Conservation (phyloP, 2,113 vertebrate species). For the Thalassoma bifasciatum region DNA sequence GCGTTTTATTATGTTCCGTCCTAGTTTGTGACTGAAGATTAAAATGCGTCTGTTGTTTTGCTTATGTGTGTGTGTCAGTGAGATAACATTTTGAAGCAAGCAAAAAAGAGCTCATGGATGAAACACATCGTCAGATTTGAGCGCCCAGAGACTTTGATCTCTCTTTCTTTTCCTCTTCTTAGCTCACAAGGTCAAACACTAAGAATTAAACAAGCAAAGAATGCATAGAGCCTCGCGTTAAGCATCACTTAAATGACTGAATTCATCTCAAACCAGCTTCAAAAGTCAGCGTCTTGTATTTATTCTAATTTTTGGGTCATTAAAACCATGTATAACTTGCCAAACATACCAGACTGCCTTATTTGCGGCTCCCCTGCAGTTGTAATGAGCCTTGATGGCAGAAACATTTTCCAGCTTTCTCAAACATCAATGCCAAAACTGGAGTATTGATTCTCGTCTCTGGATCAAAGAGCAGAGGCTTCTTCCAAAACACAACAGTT, state of each 20-base stretch:
- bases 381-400: not conserved
- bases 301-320: not conserved
- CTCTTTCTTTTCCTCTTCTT: slow-evolving; percentile 11
- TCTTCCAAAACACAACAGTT: slow-evolving; percentile 25
- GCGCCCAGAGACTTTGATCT: slow-evolving; percentile 40
- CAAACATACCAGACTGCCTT: not conserved
- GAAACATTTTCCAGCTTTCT: slow-evolving; percentile 14
- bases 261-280: not conserved
- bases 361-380: not conserved
- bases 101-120: slow-evolving; percentile 35
- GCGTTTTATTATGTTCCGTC: slow-evolving; percentile 44
- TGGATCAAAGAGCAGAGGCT: slow-evolving; percentile 38
- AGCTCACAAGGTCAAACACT: slow-evolving; percentile 49
- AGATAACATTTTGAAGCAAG: slow-evolving; percentile 47
- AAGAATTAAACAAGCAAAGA: not conserved
- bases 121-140: slow-evolving; percentile 46
- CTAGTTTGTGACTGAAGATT: slow-evolving; percentile 48
- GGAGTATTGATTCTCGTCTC: slow-evolving; percentile 34
- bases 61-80: slow-evolving; percentile 37
- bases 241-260: not conserved
- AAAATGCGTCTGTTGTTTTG: slow-evolving; percentile 9
- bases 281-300: not conserved
- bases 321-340: not conserved
- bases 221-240: not conserved
- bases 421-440: slow-evolving; percentile 21